A percentile compares a stretch with the other conserved stretches of the same genome.
phyloP scores from a whole-genome alignment of 2,797 vertebrate genomes.

The Myotis planiceps region DNA sequence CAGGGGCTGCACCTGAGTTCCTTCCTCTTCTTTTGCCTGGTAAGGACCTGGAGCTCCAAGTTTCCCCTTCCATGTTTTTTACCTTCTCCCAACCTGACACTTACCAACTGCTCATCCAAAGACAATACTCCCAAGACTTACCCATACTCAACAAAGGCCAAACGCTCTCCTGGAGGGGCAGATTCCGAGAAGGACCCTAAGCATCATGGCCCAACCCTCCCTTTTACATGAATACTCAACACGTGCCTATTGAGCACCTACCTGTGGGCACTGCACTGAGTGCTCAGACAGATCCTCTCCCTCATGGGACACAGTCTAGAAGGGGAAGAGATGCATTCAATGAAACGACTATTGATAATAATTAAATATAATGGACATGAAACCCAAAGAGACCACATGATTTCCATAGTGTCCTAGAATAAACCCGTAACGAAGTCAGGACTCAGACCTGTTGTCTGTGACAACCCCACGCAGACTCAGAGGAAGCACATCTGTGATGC shows the following conservation, averaged over 20 bases:
- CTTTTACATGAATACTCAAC: neutral
- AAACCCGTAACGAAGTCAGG: neutral
- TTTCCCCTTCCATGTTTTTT: neutral
- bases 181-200: neutral
- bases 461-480: neutral
- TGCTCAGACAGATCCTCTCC: neutral
- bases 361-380: neutral
- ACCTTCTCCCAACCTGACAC: neutral
- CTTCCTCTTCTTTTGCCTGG: neutral
- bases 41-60: neutral
- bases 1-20: rapidly evolving
- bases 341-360: neutral
- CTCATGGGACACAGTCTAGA: neutral
- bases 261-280: too few species aligned
- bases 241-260: neutral
- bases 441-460: neutral
- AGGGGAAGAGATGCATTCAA: neutral
- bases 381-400: neutral
- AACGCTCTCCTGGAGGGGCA: neutral
- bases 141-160: neutral
- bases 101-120: neutral
- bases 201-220: neutral
- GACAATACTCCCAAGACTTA: neutral
- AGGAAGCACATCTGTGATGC: neutral
- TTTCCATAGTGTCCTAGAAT: neutral